Evolutionary conservation across 2,113 vertebrate species (phyloP).

Genomic region (Petroica traversi): DNA sequence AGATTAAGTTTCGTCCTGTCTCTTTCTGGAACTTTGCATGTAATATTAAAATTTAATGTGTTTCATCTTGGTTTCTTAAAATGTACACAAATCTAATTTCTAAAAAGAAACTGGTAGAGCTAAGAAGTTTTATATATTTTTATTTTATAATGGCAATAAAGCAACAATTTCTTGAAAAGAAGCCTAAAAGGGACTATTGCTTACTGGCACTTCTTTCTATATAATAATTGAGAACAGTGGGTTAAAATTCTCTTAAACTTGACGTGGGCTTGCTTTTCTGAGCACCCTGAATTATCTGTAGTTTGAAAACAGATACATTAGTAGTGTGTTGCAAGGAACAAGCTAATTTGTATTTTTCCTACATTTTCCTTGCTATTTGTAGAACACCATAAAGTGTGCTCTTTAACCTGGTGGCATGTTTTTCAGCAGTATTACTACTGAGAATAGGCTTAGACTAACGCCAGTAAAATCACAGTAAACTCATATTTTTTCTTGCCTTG

Average conservation of each 20-base stretch:
- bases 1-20: background rate
- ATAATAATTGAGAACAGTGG: background rate
- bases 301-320: background rate
- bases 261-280: background rate
- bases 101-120: background rate
- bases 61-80: background rate
- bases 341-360: background rate
- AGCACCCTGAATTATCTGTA: background rate
- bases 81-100: background rate
- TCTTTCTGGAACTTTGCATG: background rate
- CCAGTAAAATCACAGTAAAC: background rate
- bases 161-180: background rate
- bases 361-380: background rate
- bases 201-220: background rate
- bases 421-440: background rate
- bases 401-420: background rate
- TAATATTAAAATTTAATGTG: background rate
- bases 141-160: background rate
- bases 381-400: background rate
- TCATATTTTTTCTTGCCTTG: background rate
- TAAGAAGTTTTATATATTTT: background rate
- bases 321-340: background rate
- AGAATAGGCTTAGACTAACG: background rate
- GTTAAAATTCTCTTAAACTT: background rate
- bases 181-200: background rate